Base-by-base conservation (phyloP, 1,140 invertebrate species). In the Lepidurus apus region DNA sequence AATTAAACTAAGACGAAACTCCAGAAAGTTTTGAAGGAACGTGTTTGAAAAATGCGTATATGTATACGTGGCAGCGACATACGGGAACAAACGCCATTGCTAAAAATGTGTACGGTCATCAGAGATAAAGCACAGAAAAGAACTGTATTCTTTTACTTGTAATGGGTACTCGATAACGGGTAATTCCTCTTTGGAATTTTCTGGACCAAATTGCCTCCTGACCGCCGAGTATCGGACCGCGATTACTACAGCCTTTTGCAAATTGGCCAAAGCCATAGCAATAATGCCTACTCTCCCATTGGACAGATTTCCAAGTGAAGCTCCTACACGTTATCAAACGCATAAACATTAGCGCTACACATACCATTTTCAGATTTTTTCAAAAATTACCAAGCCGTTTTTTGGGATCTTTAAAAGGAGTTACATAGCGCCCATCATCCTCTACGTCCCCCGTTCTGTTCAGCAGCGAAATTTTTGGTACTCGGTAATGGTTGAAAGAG, bases 11-110 rank as follows among this genome's bases (percentile, higher is more conserved):
- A 91, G 86, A 43, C 87, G 85, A 79, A 93, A 88, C 11, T 84
- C 81, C 0, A 87, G 83, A 82, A 86, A 89, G 75, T 88, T 85
- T 77, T 85, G 84, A 26, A 89, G 86, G 79, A 93, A 89, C 83
- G 88, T 88, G 26, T 87, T 84, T 34, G 87, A 88, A 84, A 93
- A 95, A 80, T 93, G 87, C 82, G 91, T 91, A 80, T 95, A 84
- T 7, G 92, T 91, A 82, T 93, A 95, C 0, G 90, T 88, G 9
- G 91, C 90, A n/a, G 95, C 93, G 75, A 98, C 85, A 84, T 93
- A 92, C 2, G 96, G 96, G 82, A 98, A 90, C 1, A 98, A 85
- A 76, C 97, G 88, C 88, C 94, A 95, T 94, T 98, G 95, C 94
- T 89, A 21, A 4, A 21, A 77, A 34, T 78, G 43, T n/a, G n/a